These are phyloP conservation scores for Nibea albiflora DNA, from an alignment of 2,113 vertebrate genomes.

Conservation along the genomic window DNA sequence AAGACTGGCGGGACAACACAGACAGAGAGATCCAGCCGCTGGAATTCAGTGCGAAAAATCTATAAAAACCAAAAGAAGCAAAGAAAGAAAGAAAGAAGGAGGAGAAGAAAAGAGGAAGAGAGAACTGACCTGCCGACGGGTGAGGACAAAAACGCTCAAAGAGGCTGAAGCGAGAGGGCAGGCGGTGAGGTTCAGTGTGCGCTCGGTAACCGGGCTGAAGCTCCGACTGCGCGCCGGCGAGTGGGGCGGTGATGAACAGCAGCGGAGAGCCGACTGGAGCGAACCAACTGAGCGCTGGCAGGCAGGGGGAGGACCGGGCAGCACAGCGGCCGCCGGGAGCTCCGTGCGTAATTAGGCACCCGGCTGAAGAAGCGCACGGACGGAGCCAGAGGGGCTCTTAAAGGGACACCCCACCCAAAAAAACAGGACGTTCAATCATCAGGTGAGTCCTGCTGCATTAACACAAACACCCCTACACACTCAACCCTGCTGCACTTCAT, in stretches of 20 bases:
- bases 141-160: slow-evolving; percentile 41
- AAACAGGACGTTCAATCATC: too few relatives aligned
- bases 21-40: slow-evolving; percentile 31
- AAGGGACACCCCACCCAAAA: not conserved
- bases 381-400: not conserved
- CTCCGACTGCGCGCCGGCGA: slow-evolving; percentile 43
- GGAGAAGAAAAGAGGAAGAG: not conserved
- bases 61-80: not conserved
- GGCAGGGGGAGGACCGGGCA: not conserved
- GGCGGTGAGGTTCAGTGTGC: slow-evolving; percentile 13
- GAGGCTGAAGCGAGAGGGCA: slow-evolving; percentile 18
- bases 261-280: slow-evolving; percentile 40
- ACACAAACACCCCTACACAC: too few relatives aligned
- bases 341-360: slow-evolving; percentile 40
- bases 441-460: not conserved
- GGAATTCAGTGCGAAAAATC: not conserved
- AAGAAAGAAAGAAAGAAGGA: not conserved
- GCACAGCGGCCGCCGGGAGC: not conserved
- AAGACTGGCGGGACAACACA: slow-evolving; percentile 22
- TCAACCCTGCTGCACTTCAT: too few relatives aligned
- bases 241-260: slow-evolving; percentile 21
- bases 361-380: not conserved
- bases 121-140: slow-evolving; percentile 50
- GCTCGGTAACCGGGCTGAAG: slow-evolving; percentile 34
- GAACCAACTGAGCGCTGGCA: slow-evolving; percentile 51